Conservation (phyloP, 2,113 vertebrate species). For the Scatophagus argus region DNA sequence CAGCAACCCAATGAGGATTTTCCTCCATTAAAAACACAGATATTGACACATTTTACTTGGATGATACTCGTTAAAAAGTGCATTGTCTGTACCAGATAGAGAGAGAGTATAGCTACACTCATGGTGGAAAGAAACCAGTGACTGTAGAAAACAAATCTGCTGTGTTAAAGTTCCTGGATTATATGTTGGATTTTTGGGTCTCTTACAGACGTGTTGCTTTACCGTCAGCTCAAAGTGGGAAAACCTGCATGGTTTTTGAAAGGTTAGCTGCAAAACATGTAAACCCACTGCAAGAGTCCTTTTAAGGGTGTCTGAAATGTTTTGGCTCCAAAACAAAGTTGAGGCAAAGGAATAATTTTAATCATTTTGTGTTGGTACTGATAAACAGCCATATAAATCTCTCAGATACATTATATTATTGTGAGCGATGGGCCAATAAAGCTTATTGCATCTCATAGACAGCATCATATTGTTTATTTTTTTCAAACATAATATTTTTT, state of each 20-base stretch:
- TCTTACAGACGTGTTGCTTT: too few species aligned
- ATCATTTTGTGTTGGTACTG: conserved; percentile 27
- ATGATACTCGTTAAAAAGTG: too few species aligned
- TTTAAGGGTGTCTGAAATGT: neutral
- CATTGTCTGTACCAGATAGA: too few species aligned
- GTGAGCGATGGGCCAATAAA: conserved; percentile 18
- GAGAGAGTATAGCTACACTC: too few species aligned
- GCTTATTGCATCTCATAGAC: conserved; percentile 20
- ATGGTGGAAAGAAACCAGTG: too few species aligned
- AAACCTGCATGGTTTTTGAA: neutral
- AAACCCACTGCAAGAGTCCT: neutral
- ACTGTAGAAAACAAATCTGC: too few species aligned
- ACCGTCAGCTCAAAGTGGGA: too few species aligned
- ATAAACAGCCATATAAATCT: conserved; percentile 30
- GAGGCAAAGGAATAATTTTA: conserved; percentile 5
- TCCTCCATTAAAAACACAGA: too few species aligned
- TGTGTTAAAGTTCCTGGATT: too few species aligned
- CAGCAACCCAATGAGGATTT: too few species aligned
- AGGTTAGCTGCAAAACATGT: neutral
- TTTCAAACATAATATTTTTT: neutral
- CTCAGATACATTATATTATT: conserved; percentile 18
- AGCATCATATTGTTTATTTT: conserved; percentile 40
- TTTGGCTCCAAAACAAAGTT: conserved; percentile 6
- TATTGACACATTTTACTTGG: too few species aligned
- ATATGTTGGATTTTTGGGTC: too few species aligned